A percentile compares a stretch with the other conserved stretches of the same genome.
phyloP scores from a whole-genome alignment of 2,113 vertebrate species.

The Talpa occidentalis region DNA sequence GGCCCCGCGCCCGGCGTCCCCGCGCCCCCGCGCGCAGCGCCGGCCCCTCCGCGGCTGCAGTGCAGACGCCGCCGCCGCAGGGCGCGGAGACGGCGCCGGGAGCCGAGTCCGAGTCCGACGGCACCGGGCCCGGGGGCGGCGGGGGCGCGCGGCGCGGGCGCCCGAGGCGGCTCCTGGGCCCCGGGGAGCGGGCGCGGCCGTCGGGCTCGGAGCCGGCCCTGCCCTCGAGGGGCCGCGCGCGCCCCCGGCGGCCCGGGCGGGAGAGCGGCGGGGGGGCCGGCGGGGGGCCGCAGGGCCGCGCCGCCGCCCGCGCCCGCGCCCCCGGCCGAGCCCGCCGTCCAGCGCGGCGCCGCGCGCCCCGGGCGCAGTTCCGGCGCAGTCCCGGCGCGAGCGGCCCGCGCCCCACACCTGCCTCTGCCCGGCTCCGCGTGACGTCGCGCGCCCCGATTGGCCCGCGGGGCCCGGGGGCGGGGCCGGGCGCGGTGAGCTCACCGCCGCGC shows the following conservation, averaged over 20 bases:
- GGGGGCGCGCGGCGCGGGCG: background rate
- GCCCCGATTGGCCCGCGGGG: background rate
- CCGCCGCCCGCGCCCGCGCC: conserved; percentile 20
- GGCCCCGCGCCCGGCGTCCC: conserved; percentile 42
- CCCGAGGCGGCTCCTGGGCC: background rate
- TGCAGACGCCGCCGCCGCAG: conserved; percentile 70
- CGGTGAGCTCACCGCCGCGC: conserved; percentile 79
- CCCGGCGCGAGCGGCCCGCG: conserved; percentile 72
- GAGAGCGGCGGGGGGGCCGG: background rate
- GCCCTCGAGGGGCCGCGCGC: background rate
- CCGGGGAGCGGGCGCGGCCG: background rate
- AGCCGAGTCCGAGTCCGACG: background rate
- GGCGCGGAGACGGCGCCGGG: conserved; percentile 38
- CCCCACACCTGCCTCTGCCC: conserved; percentile 81
- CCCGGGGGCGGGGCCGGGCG: background rate
- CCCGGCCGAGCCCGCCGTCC: conserved; percentile 51
- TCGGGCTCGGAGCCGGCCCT: background rate
- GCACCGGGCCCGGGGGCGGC: background rate
- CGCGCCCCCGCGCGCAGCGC: conserved; percentile 46
- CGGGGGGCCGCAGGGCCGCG: background rate
- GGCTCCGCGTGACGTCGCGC: conserved; percentile 63
- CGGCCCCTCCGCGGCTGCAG: conserved; percentile 76
- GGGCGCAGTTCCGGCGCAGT: conserved; percentile 82
- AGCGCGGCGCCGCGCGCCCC: conserved; percentile 65
- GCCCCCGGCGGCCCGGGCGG: background rate